These are phyloP conservation scores for Paragorgia papillata DNA, from an alignment of 92 coral and sea anemone genomes.

Conservation along the genomic window DNA sequence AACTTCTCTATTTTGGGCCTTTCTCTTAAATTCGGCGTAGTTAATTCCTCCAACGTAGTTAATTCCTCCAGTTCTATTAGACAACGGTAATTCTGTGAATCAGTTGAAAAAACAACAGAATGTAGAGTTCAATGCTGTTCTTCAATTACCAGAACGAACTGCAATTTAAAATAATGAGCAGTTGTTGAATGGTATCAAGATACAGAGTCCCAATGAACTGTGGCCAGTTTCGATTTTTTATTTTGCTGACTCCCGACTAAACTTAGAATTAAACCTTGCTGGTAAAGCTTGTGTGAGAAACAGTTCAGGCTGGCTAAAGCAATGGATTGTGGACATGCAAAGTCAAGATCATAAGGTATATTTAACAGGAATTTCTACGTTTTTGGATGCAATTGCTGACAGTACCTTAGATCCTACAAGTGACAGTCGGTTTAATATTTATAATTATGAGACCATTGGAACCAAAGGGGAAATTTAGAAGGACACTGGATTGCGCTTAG, in stretches of 20 bases:
- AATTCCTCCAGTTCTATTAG: slow-evolving; percentile 27
- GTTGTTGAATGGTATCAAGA: slow-evolving; percentile 21
- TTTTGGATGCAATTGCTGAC: slow-evolving; percentile 48
- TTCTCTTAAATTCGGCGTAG: too few relatives aligned
- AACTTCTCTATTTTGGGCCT: too few relatives aligned
- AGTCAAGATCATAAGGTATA: slow-evolving; percentile 1
- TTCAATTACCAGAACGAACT: slow-evolving; percentile 37
- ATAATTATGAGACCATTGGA: slow-evolving; percentile 49
- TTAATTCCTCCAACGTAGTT: too few relatives aligned
- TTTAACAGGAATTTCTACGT: slow-evolving; percentile 45
- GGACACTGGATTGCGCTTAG: slow-evolving; percentile 51
- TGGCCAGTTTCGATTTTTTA: slow-evolving; percentile 60
- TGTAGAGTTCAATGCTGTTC: slow-evolving; percentile 21
- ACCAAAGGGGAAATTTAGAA: slow-evolving; percentile 46
- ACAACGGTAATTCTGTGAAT: slow-evolving; percentile 22
- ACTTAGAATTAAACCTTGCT: slow-evolving; percentile 34
- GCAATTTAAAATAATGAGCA: slow-evolving; percentile 5
- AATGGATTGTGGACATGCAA: slow-evolving; percentile 40
- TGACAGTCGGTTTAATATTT: slow-evolving; percentile 38
- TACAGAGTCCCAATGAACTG: slow-evolving; percentile 43
- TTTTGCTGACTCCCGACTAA: slow-evolving; percentile 35
- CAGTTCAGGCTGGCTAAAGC: slow-evolving; percentile 44
- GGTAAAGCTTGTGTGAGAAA: not conserved
- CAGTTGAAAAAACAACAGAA: slow-evolving; percentile 17
- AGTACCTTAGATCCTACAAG: slow-evolving; percentile 44